Evolutionary conservation across 2,797 vertebrate species (phyloP).

Genomic region (Australoheros facetus): DNA sequence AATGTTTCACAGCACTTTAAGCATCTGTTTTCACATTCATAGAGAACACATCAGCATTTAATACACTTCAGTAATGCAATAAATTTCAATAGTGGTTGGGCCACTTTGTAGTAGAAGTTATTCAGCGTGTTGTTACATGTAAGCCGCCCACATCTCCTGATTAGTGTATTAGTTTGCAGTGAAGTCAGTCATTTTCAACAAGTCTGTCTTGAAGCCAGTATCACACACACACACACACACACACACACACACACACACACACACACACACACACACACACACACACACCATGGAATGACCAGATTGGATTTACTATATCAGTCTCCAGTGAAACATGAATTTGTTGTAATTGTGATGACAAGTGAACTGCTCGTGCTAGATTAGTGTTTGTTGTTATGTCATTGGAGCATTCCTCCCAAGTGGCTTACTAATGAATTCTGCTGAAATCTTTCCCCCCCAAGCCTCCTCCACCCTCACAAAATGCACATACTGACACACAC

Average conservation of each 20-base stretch:
- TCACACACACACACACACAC: constrained; percentile 27
- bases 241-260: constrained; percentile 41
- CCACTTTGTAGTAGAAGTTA: constrained; percentile 11
- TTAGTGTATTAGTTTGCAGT: constrained; percentile 2
- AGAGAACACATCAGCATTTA: constrained; percentile 11
- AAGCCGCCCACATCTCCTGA: neutral
- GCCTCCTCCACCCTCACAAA: neutral
- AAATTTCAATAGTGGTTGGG: constrained; percentile 6
- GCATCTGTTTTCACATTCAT: constrained; percentile 5
- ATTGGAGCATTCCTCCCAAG: constrained; percentile 54
- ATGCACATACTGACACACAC: neutral
- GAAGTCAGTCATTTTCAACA: constrained; percentile 22
- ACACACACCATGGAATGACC: constrained; percentile 19
- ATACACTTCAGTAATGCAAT: constrained; percentile 7
- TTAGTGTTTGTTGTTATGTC: constrained; percentile 64
- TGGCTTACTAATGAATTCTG: constrained; percentile 64
- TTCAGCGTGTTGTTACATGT: constrained; percentile 11
- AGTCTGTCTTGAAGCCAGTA: neutral
- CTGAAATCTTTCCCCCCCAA: constrained; percentile 40
- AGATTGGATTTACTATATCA: constrained; percentile 63
- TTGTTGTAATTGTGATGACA: constrained; percentile 62
- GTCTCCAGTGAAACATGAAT: constrained; percentile 58
- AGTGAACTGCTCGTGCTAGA: constrained; percentile 51
- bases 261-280: constrained; percentile 35
- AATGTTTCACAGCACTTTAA: neutral